Evolutionary conservation across 2,888 invertebrate genomes (phyloP).

Genomic region (Thymelicus lineola): DNA sequence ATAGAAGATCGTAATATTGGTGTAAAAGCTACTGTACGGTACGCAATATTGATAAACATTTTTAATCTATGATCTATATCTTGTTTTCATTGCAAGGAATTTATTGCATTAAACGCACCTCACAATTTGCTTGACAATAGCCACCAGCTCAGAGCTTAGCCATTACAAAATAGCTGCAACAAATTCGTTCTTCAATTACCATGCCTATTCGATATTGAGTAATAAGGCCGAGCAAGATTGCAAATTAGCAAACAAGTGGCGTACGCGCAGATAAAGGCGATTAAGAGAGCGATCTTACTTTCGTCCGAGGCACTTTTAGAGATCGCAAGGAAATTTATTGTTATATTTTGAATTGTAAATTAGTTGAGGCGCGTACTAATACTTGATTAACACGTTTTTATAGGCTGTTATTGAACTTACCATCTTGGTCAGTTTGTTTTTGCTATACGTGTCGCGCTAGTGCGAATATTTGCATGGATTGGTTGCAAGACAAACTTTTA

Average conservation of each 20-base stretch:
- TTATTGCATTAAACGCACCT: slow-evolving; percentile 12
- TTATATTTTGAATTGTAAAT: slow-evolving; percentile 35
- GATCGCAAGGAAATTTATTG: slow-evolving; percentile 24
- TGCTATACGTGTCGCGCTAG: background rate
- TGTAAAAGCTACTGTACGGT: background rate
- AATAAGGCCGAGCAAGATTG: slow-evolving; percentile 46
- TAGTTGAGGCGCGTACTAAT: slow-evolving; percentile 2
- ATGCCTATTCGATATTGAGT: slow-evolving; percentile 42
- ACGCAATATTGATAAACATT: background rate
- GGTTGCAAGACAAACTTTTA: too few species aligned
- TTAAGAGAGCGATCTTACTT: slow-evolving; percentile 29
- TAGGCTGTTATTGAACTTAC: slow-evolving; percentile 4
- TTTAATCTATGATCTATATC: background rate
- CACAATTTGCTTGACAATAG: slow-evolving; percentile 22
- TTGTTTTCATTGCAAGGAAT: slow-evolving; percentile 4
- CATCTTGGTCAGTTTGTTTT: background rate
- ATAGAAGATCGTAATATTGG: background rate
- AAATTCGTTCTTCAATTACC: slow-evolving; percentile 34
- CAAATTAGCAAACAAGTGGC: slow-evolving; percentile 49
- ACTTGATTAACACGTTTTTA: slow-evolving; percentile 19
- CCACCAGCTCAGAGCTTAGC: slow-evolving; percentile 11
- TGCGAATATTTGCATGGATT: background rate
- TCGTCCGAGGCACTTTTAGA: slow-evolving; percentile 19
- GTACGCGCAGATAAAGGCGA: slow-evolving; percentile 32
- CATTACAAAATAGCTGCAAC: slow-evolving; percentile 33